Evolutionary conservation across 2,113 vertebrate genomes (phyloP), one percentile per base, ranked within the genome.

Genomic region (Accipiter virgatus): DNA sequence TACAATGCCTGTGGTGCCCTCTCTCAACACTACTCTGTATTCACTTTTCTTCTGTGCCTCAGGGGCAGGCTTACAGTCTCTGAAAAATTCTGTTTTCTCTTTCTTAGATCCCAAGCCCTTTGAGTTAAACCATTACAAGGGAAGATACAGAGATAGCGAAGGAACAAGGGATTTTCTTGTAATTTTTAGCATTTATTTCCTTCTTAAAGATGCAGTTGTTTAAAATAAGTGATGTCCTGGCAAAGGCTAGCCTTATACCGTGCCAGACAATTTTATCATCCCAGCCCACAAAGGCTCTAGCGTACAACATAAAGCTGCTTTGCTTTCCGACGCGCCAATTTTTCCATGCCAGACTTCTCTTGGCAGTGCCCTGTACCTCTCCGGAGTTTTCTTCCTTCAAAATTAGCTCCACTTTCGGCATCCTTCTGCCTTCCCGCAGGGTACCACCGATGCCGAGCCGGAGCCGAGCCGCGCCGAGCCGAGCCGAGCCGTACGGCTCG

Each of bases 211-310:
- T 52, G 32, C 66, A 85, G 20, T 62, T 95, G 80, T 84, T 81
- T 84, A 75, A 92, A 94, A 82, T 61, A 88, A 93, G 59, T 18
- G 32, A 68, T 48, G 67, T 84, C 78, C 95, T 96, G 95, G 93
- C 93, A 96, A 85, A 90, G 26, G 71, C 88, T 80, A 29, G 32
- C 6, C 3, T 79, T 63, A 10, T 2, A 29, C 73, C 0, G 4
- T 67, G 91, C 95, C 95, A 96, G 87, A 58, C 63, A 89, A n/a
- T 88, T 96, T 96, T 97, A 96, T 95, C 95, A 92, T 29, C 85
- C 50, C 77, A 66, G 78, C 72, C 85, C 94, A 88, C 4, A 45
- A 93, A 85, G 84, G 88, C 91, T 96, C 85, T 59, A 53, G 75
- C 2, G 55, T 16, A 53, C 73, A 53, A 40, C n/a, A 25, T 63